phyloP scores from a whole-genome alignment of 2,797 vertebrate genomes.

The Scolopax rusticola region DNA sequence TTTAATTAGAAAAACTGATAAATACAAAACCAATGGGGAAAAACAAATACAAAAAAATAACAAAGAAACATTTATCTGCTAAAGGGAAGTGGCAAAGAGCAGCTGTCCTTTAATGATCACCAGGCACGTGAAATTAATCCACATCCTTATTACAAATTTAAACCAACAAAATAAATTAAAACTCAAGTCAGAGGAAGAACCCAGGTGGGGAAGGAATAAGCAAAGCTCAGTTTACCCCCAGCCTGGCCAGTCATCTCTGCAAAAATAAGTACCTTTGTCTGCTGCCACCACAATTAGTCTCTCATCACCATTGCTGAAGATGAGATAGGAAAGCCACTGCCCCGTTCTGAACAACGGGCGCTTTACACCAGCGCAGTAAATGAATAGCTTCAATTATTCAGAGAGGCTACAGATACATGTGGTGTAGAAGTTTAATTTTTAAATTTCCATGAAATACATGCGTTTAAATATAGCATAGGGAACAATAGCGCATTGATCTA shows the following conservation, averaged over 20 bases:
- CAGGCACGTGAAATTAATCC: conserved; percentile 58
- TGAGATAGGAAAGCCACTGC: conserved; percentile 43
- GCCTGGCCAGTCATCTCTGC: conserved; percentile 6
- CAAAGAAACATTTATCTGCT: conserved; percentile 66
- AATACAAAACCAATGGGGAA: conserved; percentile 52
- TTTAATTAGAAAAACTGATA: conserved; percentile 69
- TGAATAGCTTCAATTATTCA: conserved; percentile 48
- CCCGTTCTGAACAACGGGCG: background rate
- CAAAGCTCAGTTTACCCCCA: conserved; percentile 53
- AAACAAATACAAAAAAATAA: conserved; percentile 62
- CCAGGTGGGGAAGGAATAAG: conserved; percentile 64
- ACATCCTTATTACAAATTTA: conserved; percentile 54
- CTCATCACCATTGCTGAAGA: conserved; percentile 54
- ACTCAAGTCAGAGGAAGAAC: conserved; percentile 17
- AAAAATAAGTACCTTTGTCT: conserved; percentile 69
- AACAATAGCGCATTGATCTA: conserved; percentile 46
- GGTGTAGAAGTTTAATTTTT: conserved; percentile 11
- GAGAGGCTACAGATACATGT: background rate
- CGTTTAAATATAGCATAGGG: conserved; percentile 45
- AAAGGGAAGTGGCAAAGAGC: conserved; percentile 64
- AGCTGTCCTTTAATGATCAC: conserved; percentile 66
- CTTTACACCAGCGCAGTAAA: conserved; percentile 9
- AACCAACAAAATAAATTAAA: conserved; percentile 60
- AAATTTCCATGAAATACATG: conserved; percentile 26
- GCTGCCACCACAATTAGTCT: conserved; percentile 59